Evolutionary conservation across 2,113 vertebrate genomes (phyloP).

Genomic region (Conger conger): DNA sequence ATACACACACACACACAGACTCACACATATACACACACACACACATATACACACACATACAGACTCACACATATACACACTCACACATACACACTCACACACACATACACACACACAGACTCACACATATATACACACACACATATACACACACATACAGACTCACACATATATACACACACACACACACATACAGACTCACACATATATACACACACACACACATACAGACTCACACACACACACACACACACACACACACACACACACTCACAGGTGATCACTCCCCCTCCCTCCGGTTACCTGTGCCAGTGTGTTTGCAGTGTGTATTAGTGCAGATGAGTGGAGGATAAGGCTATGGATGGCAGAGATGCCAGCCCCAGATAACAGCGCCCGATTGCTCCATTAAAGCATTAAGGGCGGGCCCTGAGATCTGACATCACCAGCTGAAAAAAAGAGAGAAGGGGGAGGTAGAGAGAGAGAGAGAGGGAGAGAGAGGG

Average conservation of each 20-base stretch:
- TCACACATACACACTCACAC: not conserved
- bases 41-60: slow-evolving; percentile 53
- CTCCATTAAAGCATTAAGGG: slow-evolving; percentile 47
- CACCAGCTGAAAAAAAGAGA: slow-evolving; percentile 49
- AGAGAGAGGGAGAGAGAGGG: not conserved
- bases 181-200: not conserved
- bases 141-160: not conserved
- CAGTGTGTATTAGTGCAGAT: slow-evolving; percentile 40
- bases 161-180: not conserved
- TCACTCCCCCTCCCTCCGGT: not conserved
- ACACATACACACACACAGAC: not conserved
- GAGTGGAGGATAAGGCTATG: slow-evolving; percentile 52
- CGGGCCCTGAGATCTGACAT: slow-evolving; percentile 49
- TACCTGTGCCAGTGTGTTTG: not conserved
- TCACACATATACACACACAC: slow-evolving; percentile 32
- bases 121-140: slow-evolving; percentile 19
- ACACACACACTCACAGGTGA: not conserved
- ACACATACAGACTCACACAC: slow-evolving; percentile 48
- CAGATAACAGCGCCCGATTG: slow-evolving; percentile 55
- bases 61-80: not conserved
- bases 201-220: not conserved
- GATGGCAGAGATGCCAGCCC: slow-evolving; percentile 46
- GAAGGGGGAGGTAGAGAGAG: not conserved
- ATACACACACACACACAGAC: slow-evolving; percentile 29
- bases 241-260: not conserved